Evolutionary conservation across 2,888 invertebrate species (phyloP).

Genomic region (Chesias legatella): DNA sequence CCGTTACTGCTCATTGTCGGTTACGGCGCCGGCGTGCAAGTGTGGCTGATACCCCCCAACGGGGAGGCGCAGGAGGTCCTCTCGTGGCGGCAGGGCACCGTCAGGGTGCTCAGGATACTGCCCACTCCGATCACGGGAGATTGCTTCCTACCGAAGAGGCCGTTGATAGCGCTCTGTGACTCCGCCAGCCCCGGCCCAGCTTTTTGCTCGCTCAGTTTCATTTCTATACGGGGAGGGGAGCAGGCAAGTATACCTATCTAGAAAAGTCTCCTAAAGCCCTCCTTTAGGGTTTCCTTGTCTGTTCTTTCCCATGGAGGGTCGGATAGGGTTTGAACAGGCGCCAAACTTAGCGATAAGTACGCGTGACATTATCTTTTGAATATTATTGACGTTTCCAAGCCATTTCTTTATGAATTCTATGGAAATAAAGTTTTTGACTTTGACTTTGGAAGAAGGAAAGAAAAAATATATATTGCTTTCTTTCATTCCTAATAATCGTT

Average conservation of each 20-base stretch:
- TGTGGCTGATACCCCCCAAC: constrained; percentile 91
- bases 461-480: too few species aligned
- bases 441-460: too few species aligned
- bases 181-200: constrained; percentile 88
- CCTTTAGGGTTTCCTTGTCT: too few species aligned
- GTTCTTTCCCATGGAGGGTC: too few species aligned
- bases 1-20: constrained; percentile 92
- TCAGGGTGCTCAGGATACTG: constrained; percentile 90
- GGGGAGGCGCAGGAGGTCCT: constrained; percentile 97
- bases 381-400: too few species aligned
- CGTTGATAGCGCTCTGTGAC: constrained; percentile 94
- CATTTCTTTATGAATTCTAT: too few species aligned
- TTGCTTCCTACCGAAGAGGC: constrained; percentile 88
- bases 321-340: too few species aligned
- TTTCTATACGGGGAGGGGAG: constrained; percentile 91
- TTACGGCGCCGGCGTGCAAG: constrained; percentile 80
- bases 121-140: constrained; percentile 90
- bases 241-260: constrained; percentile 75
- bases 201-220: constrained; percentile 90
- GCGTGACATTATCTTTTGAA: too few species aligned
- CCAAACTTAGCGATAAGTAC: too few species aligned
- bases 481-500: too few species aligned
- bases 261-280: background rate
- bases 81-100: constrained; percentile 95
- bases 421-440: too few species aligned